Base-by-base conservation (phyloP, 2,888 invertebrate species). In the Pristionchus maxplancki region DNA sequence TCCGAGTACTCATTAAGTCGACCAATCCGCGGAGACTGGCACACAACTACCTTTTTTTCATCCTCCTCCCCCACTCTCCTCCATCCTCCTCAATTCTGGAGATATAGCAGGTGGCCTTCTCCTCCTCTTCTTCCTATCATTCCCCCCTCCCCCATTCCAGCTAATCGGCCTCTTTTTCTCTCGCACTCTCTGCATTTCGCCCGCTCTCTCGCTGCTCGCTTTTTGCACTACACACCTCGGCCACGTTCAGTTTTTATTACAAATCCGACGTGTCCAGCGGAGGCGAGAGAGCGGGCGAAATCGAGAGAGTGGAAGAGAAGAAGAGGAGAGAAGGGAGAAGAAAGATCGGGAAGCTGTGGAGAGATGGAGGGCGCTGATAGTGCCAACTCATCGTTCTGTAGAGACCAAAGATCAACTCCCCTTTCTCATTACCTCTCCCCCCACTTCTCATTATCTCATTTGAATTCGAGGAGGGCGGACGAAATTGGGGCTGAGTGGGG, bases 241-340 rank as follows among this genome's bases (percentile, higher is more conserved):
- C 44, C 50, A 40, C 48, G 81, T 50, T 82, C 81, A 50, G 50
- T n/a, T 82, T 82, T 50, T 82, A 82, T 82, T 82, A 82, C 81
- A 82, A 82, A 82, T 82, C 81, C 81, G 48, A 50, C 50, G 81
- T 50, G 81, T 82, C 50, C 50, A 82, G 81, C 15, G 50, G 81
- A 24, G 28, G 24, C 1, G 81, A 50, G 81, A 82, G 81, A 82
- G 50, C 1, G 81, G 15, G 50, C 4, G 13, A 15, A 50, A 50
- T 31, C 6, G 15, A 31, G 81, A 82, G 48, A 82, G 81, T n/a
- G 48, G 2, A 8, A 50, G 50, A 82, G 81, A 82, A 17, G 20
- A 24, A 82, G 81, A n/a, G 44, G 13, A 40, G 81, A 31, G 81
- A 50, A 82, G 81, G 50, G 81, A 50, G 48, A 31, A 50, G 50